Evolutionary conservation across 2,797 vertebrate genomes (phyloP).

Genomic region (Gambusia yucatana): DNA sequence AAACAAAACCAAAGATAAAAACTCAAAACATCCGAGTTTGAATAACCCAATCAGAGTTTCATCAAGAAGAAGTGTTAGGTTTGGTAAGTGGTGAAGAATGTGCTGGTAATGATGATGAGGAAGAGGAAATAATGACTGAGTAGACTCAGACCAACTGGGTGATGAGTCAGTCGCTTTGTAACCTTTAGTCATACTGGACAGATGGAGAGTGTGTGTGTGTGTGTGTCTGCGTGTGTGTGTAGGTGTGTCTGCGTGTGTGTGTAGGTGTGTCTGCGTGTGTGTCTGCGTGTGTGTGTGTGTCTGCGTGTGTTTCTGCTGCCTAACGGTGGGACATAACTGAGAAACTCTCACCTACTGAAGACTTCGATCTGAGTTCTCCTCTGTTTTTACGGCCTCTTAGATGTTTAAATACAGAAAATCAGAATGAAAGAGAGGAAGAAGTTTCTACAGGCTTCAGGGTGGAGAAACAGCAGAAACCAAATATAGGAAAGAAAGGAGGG

Average conservation of each 20-base stretch:
- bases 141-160: constrained; percentile 6
- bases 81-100: constrained; percentile 38
- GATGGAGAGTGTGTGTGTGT: not conserved
- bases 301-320: not conserved
- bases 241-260: too few species aligned
- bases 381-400: not conserved
- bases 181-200: constrained; percentile 15
- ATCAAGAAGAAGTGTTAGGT: constrained; percentile 42
- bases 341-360: not conserved
- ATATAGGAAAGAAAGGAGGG: not conserved
- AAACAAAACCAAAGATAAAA: constrained; percentile 16
- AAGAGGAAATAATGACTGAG: constrained; percentile 28
- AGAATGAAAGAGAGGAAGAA: not conserved
- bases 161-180: constrained; percentile 46
- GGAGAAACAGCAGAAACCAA: not conserved
- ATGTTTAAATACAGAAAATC: not conserved
- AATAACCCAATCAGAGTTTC: not conserved
- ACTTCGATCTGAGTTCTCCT: not conserved
- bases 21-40: not conserved
- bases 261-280: not conserved
- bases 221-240: not conserved
- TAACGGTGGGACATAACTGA: not conserved
- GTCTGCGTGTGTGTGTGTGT: not conserved
- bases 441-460: not conserved
- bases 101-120: constrained; percentile 21